Percentiles rank a stretch among this genome's conserved stretches.
Evolutionary conservation across 2,888 invertebrate species (phyloP).

Genomic region (Clistopyga incitator): DNA sequence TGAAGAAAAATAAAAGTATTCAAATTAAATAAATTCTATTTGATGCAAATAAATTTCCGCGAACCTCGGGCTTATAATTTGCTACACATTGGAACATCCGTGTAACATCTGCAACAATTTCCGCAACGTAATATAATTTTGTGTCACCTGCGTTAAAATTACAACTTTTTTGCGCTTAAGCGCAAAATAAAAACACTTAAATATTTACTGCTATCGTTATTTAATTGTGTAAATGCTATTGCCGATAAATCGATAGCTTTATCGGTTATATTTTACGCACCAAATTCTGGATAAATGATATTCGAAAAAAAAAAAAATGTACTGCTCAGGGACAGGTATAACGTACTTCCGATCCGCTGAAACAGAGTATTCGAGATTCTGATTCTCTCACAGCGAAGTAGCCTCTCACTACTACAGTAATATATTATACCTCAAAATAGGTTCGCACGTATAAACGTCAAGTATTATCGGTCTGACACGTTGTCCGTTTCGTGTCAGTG

Average conservation of each 20-base stretch:
- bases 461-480: constrained; percentile 39
- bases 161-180: no score
- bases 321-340: neutral
- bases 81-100: no score
- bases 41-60: no score
- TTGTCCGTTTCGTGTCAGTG: constrained; percentile 53
- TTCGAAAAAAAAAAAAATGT: neutral
- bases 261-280: neutral
- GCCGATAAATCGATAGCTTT: neutral
- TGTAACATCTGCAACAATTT: no score
- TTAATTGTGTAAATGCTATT: no score
- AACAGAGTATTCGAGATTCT: neutral
- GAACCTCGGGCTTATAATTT: no score
- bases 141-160: no score
- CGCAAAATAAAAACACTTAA: no score
- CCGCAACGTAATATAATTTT: no score
- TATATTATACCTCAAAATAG: neutral
- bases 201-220: no score
- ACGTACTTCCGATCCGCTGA: neutral
- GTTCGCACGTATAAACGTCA: neutral
- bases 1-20: no score
- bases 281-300: neutral
- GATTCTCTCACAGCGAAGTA: neutral
- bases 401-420: neutral
- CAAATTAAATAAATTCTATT: no score